phyloP scores from a whole-genome alignment of 2,888 invertebrate genomes.

The Plebejus melissa region DNA sequence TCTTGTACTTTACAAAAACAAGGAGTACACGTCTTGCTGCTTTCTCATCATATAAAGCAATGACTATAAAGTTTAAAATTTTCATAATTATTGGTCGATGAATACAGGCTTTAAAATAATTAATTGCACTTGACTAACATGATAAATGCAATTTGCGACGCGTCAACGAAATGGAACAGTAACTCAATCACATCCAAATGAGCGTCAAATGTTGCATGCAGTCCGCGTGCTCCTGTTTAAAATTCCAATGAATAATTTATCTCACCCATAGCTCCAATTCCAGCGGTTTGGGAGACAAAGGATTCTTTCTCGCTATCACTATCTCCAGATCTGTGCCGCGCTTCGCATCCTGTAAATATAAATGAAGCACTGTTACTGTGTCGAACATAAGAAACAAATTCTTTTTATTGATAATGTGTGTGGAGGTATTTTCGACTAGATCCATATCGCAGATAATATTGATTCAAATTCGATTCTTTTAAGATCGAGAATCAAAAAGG shows the following conservation, averaged over 20 bases:
- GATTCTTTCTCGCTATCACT: constrained; percentile 89
- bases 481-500: background rate
- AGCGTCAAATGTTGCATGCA: constrained; percentile 35
- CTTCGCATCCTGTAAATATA: constrained; percentile 82
- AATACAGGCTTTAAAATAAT: background rate
- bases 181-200: constrained; percentile 12
- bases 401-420: background rate
- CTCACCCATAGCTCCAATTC: constrained; percentile 90
- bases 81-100: background rate
- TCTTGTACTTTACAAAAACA: background rate
- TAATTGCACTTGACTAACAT: background rate
- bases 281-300: constrained; percentile 86
- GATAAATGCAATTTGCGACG: constrained; percentile 39
- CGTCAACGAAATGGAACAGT: background rate
- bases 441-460: background rate
- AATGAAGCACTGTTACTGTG: constrained; percentile 27
- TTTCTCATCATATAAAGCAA: background rate
- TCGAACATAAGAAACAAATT: background rate
- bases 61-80: background rate
- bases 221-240: constrained; percentile 36
- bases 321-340: constrained; percentile 90
- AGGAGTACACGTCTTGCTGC: background rate
- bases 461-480: background rate
- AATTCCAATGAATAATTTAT: constrained; percentile 49
- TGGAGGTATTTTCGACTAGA: background rate